These are phyloP conservation scores for Phragmatobia fuliginosa DNA, from an alignment of 2,888 invertebrate species.

Conservation along the genomic window DNA sequence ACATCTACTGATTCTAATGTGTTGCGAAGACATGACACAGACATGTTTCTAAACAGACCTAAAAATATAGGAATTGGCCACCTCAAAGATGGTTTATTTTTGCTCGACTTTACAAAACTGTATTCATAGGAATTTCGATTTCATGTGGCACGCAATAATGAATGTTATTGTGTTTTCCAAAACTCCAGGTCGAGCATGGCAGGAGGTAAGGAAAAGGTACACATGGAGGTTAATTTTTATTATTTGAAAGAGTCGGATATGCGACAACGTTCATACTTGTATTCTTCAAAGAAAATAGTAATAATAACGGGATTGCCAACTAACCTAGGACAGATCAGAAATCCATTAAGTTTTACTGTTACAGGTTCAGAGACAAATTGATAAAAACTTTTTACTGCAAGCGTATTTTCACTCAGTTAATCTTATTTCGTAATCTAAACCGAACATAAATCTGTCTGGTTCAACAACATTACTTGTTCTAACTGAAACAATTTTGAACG, in stretches of 20 bases:
- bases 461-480: slow-evolving; percentile 14
- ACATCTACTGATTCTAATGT: neutral
- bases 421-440: neutral
- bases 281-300: neutral
- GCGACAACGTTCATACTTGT: neutral
- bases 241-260: neutral
- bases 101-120: neutral
- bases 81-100: neutral
- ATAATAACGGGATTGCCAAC: neutral
- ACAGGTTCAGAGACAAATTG: neutral
- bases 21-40: neutral
- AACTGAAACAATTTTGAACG: slow-evolving; percentile 18
- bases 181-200: neutral
- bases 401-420: neutral
- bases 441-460: slow-evolving; percentile 13
- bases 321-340: neutral
- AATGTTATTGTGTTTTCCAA: neutral
- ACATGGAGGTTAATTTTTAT: neutral
- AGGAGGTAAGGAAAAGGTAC: neutral
- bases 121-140: neutral
- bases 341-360: neutral
- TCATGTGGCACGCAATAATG: neutral
- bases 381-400: neutral
- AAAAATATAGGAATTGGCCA: neutral
- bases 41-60: neutral